Evolutionary conservation across 1,140 invertebrate genomes (phyloP).

Genomic region (Drosophila baimaii): DNA sequence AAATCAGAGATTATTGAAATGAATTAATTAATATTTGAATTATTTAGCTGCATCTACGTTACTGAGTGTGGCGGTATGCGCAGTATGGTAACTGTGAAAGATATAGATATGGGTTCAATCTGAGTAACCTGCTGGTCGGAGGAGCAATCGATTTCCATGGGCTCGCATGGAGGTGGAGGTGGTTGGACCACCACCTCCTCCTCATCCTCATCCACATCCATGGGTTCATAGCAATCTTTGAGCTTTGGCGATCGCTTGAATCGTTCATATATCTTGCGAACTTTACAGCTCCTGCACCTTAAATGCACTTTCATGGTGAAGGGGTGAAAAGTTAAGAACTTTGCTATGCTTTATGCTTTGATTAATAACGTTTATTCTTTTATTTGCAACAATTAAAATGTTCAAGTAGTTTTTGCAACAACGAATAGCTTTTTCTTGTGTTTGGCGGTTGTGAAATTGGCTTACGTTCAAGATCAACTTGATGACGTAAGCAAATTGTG

Average conservation of each 20-base stretch:
- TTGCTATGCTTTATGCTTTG: too few species aligned
- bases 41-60: too few species aligned
- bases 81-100: background rate
- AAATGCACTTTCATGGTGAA: background rate
- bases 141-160: background rate
- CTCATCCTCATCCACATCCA: background rate
- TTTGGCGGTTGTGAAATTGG: background rate
- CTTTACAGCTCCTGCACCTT: background rate
- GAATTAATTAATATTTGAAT: too few species aligned
- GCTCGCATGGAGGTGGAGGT: background rate
- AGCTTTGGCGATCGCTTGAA: background rate
- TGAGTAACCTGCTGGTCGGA: background rate
- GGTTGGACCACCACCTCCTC: too few species aligned
- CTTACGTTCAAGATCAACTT: background rate
- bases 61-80: too few species aligned
- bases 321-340: background rate
- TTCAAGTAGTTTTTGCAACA: background rate
- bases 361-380: background rate
- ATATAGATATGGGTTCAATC: background rate
- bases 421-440: background rate
- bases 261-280: background rate
- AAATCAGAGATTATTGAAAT: too few species aligned
- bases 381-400: background rate
- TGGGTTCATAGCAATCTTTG: background rate
- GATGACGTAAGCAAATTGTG: background rate